phyloP scores from a whole-genome alignment of 2,888 invertebrate genomes.

The Agriopis marginaria region DNA sequence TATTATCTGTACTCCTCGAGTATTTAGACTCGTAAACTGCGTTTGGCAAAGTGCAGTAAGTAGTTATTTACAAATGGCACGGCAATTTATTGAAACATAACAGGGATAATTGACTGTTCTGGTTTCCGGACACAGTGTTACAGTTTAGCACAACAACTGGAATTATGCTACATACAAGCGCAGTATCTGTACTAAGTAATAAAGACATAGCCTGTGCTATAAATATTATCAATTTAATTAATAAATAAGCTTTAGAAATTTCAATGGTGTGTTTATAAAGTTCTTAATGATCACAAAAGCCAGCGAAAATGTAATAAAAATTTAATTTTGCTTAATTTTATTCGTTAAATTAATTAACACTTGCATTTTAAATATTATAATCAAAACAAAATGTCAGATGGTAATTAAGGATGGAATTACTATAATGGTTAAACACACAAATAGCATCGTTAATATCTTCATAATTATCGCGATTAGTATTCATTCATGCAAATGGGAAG shows the following conservation, averaged over 20 bases:
- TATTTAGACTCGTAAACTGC: slow-evolving; percentile 7
- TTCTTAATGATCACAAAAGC: background rate
- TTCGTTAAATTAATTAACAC: slow-evolving; percentile 19
- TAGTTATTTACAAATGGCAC: slow-evolving; percentile 34
- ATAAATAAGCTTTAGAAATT: background rate
- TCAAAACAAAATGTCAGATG: slow-evolving; percentile 23
- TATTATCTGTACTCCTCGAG: background rate
- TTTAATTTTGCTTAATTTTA: background rate
- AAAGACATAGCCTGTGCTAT: background rate
- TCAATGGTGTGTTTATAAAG: background rate
- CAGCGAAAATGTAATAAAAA: background rate
- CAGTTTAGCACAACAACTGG: slow-evolving; percentile 4
- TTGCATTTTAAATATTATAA: slow-evolving; percentile 18
- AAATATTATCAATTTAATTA: background rate
- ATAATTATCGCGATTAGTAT: slow-evolving; percentile 34
- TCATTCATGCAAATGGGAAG: slow-evolving; percentile 32
- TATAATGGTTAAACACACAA: slow-evolving; percentile 28
- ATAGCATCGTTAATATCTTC: slow-evolving; percentile 27
- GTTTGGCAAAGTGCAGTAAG: slow-evolving; percentile 14
- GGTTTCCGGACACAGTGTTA: slow-evolving; percentile 16
- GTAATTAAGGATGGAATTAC: slow-evolving; percentile 18
- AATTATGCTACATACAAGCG: background rate
- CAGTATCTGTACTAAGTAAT: background rate
- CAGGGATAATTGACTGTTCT: slow-evolving; percentile 28
- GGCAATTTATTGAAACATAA: slow-evolving; percentile 35